A percentile compares a stretch with the other conserved stretches of the same genome.
Conservation (phyloP, 2,797 vertebrate species). For the Argentina silus region DNA sequence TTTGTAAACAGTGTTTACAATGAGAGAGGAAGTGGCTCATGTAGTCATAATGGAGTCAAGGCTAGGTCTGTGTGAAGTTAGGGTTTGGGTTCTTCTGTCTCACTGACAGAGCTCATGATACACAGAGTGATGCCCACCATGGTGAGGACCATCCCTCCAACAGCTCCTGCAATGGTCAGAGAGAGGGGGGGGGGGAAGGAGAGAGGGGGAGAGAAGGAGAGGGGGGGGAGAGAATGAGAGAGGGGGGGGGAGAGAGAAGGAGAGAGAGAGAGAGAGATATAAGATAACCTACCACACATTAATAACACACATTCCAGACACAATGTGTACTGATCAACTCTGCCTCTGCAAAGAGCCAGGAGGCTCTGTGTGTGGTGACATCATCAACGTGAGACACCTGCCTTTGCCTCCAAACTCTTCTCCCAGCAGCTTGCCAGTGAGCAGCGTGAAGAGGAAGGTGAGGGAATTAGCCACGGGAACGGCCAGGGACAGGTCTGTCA, state of each 20-base stretch:
- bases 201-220: no score
- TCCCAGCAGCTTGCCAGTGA: slow-evolving; percentile 89
- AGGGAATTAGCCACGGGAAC: slow-evolving; percentile 94
- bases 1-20: no score
- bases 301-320: neutral
- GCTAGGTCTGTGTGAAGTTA: no score
- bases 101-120: slow-evolving; percentile 76
- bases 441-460: slow-evolving; percentile 87
- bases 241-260: no score
- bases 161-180: slow-evolving; percentile 74
- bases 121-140: slow-evolving; percentile 84
- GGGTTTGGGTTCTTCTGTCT: slow-evolving; percentile 14
- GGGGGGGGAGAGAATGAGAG: neutral
- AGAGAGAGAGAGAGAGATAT: neutral
- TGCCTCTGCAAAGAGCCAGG: neutral
- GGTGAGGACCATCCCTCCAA: slow-evolving; percentile 86
- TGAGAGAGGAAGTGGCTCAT: no score
- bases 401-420: slow-evolving; percentile 91
- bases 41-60: no score
- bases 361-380: neutral
- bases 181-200: neutral
- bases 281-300: neutral
- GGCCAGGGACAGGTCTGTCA: slow-evolving; percentile 89
- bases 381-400: slow-evolving; percentile 67
- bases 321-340: neutral